Evolutionary conservation across 2,113 vertebrate species (phyloP).

Genomic region (Rhombomys opimus): DNA sequence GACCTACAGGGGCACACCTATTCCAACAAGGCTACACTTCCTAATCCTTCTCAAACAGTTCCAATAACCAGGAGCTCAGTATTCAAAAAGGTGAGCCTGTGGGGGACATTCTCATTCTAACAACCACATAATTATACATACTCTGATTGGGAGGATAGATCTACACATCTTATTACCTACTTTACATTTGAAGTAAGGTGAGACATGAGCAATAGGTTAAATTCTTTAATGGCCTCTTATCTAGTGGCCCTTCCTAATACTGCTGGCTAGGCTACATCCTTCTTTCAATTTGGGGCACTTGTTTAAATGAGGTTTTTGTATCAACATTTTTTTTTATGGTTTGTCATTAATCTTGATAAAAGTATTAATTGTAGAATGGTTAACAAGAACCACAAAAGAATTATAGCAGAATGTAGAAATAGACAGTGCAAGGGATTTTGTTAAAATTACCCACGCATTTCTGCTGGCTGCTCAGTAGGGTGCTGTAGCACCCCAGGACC

Average conservation of each 20-base stretch:
- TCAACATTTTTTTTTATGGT: not conserved
- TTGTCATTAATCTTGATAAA: constrained; percentile 28
- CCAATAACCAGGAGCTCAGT: not conserved
- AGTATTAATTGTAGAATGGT: not conserved
- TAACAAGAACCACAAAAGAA: not conserved
- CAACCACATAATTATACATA: not conserved
- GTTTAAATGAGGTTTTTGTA: constrained; percentile 1
- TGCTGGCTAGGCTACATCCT: not conserved
- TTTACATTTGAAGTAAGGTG: constrained; percentile 19
- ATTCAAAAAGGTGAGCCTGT: not conserved
- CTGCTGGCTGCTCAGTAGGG: not conserved
- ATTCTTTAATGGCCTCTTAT: not conserved
- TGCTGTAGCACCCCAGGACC: not conserved
- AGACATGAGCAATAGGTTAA: not conserved
- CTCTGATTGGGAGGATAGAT: not conserved
- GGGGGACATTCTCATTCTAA: not conserved
- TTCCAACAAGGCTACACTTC: not conserved
- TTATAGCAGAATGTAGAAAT: not conserved
- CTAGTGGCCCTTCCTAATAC: not conserved
- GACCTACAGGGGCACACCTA: not conserved
- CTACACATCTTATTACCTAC: not conserved
- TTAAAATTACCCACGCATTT: not conserved
- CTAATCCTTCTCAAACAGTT: not conserved
- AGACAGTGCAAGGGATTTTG: not conserved
- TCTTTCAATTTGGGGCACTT: not conserved